Conservation (phyloP, 2,113 vertebrate genomes). For the Dasyprocta punctata region DNA sequence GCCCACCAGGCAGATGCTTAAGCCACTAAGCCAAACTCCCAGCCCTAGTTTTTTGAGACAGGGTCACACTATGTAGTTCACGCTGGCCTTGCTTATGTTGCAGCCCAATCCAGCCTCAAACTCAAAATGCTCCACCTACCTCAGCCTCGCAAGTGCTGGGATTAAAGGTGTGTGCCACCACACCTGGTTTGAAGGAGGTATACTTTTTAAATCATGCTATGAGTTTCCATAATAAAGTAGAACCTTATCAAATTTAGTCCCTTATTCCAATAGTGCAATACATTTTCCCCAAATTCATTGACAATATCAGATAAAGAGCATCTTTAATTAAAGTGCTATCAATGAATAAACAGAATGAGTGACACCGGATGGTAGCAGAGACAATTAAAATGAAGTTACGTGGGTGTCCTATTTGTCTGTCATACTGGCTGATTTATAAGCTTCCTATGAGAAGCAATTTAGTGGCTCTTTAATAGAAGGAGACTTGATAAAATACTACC, state of each 20-base stretch:
- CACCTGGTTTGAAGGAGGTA: background rate
- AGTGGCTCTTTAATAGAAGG: constrained; percentile 82
- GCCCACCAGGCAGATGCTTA: too few relatives aligned
- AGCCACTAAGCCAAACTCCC: too few relatives aligned
- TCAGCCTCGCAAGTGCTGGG: too few relatives aligned
- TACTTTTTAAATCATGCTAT: constrained; percentile 46
- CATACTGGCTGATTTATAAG: constrained; percentile 76
- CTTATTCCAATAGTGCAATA: background rate
- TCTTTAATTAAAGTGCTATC: constrained; percentile 77
- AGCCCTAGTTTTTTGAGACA: too few relatives aligned
- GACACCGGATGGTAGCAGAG: constrained; percentile 60
- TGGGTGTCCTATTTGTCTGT: constrained; percentile 72
- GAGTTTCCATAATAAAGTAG: constrained; percentile 30
- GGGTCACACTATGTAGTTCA: too few relatives aligned
- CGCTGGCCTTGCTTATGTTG: too few relatives aligned
- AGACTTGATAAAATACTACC: constrained; percentile 80
- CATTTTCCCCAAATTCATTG: background rate
- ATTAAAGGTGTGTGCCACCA: too few relatives aligned
- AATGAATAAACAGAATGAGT: constrained; percentile 75
- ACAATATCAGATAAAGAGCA: constrained; percentile 67
- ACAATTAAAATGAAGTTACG: constrained; percentile 76
- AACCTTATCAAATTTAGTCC: constrained; percentile 29
- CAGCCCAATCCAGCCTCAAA: too few relatives aligned
- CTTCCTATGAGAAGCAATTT: constrained; percentile 79
- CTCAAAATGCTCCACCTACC: too few relatives aligned